Base-by-base conservation (phyloP, 2,113 vertebrate genomes). In the Gymnobelideus leadbeateri region DNA sequence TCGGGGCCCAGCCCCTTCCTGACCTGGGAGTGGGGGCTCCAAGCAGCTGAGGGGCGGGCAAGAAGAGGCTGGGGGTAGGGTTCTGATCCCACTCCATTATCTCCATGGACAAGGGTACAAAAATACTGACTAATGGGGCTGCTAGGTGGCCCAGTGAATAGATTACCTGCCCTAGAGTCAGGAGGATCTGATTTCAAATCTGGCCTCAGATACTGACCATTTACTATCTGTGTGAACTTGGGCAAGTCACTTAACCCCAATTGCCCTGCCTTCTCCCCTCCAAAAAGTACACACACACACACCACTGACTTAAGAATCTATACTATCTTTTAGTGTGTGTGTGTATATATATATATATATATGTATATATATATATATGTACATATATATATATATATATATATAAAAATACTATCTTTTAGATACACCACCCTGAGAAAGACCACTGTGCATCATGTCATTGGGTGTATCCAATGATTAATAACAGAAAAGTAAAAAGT, bases 31-130 rank as follows among this genome's bases (percentile, higher is more conserved):
- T 55, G 94, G 96, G 12, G 91, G 90, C 8, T 98, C 98, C 23
- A 93, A 21, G 93, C 94, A 98, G 54, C 98, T 98, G 61, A 97
- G 92, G 77, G 98, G 96, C n/a, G 94, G 55, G 24, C 91, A 12
- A 91, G 52, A 53, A 50, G 91, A 92, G 96, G 94, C 91, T 89
- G 95, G 31, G 57, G 19, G 89, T 91, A 0, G 93, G 84, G 52
- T 96, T n/a, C 16, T 43, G 5, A 43, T 5, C 19, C n/a, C 68
- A 84, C n/a, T n/a, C 68, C 0, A 37, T n/a, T 23, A 43, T 77
- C 68, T 16, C 37, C 16, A 43, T 2, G n/a, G 68, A 49, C 47
- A 49, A 49, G 47, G 47, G 47, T 49, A 49, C 4, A 49, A 49
- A 49, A 49, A 49, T 4, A 49, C 47, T 49, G 47, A 49, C 47